phyloP scores from a whole-genome alignment of 2,113 vertebrate species.

The Lanius ludovicianus region DNA sequence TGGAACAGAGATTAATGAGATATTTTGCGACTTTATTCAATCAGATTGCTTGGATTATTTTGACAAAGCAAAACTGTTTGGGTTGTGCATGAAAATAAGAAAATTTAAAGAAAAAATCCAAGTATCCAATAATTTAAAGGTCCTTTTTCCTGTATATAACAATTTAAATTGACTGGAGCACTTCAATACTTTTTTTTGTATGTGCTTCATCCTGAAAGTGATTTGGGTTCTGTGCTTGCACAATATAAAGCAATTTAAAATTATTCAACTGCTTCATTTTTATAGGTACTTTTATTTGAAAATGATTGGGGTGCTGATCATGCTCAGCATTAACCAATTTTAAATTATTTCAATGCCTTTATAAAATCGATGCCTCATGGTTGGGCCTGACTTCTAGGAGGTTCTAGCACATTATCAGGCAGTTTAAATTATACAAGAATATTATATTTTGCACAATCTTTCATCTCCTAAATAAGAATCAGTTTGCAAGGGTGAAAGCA shows the following conservation, averaged over 20 bases:
- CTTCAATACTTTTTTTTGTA: neutral
- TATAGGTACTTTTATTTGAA: constrained; percentile 41
- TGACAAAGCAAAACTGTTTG: neutral
- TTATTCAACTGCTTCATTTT: constrained; percentile 51
- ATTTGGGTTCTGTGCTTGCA: constrained; percentile 17
- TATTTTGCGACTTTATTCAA: neutral
- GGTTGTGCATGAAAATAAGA: neutral
- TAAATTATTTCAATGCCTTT: constrained; percentile 40
- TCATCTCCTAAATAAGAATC: constrained; percentile 46
- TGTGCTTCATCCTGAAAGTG: constrained; percentile 13
- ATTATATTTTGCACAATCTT: neutral
- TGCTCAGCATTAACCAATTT: constrained; percentile 6
- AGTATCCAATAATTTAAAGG: constrained; percentile 13
- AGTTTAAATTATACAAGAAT: constrained; percentile 16
- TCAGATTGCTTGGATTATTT: neutral
- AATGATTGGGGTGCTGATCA: constrained; percentile 43
- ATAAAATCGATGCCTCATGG: constrained; percentile 16
- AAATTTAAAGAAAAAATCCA: neutral
- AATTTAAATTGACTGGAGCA: constrained; percentile 59
- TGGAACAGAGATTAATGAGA: neutral
- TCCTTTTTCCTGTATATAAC: constrained; percentile 4
- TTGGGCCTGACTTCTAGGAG: constrained; percentile 16
- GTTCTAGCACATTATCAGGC: neutral
- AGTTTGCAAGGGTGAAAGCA: neutral
- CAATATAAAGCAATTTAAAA: constrained; percentile 48